These are phyloP conservation scores for Indri indri DNA, from an alignment of 2,113 vertebrate genomes.

Conservation along the genomic window DNA sequence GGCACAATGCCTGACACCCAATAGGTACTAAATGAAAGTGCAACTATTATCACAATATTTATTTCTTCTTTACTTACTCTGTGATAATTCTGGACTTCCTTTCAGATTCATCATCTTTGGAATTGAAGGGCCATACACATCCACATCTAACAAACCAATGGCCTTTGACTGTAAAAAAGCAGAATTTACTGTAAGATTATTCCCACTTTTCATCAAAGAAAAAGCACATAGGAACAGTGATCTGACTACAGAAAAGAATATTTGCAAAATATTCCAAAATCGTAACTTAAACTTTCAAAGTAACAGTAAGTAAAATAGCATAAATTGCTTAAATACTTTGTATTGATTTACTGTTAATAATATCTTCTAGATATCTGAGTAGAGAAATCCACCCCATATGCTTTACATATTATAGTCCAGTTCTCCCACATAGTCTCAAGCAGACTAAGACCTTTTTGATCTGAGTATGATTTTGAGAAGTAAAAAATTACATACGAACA, in stretches of 20 bases:
- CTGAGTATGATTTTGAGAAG: slow-evolving; percentile 10
- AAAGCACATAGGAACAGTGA: background rate
- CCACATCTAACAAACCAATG: slow-evolving; percentile 95
- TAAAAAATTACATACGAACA: slow-evolving; percentile 21
- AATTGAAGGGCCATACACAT: slow-evolving; percentile 95
- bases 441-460: background rate
- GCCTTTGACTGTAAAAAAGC: slow-evolving; percentile 85
- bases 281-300: slow-evolving; percentile 35
- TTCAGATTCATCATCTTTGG: slow-evolving; percentile 98
- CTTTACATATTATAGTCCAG: background rate
- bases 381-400: background rate
- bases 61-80: slow-evolving; percentile 87
- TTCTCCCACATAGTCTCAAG: background rate
- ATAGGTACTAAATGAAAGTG: background rate
- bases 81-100: slow-evolving; percentile 93
- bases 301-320: slow-evolving; percentile 27
- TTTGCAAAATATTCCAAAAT: slow-evolving; percentile 37
- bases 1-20: background rate
- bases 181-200: background rate
- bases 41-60: background rate
- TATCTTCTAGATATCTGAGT: background rate
- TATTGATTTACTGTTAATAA: background rate
- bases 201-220: slow-evolving; percentile 17
- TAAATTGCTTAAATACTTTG: background rate
- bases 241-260: slow-evolving; percentile 20